A percentile compares a stretch with the other conserved stretches of the same genome.
Conservation (phyloP, 23 tunicate genomes). For the Trididemnum miniatum region DNA sequence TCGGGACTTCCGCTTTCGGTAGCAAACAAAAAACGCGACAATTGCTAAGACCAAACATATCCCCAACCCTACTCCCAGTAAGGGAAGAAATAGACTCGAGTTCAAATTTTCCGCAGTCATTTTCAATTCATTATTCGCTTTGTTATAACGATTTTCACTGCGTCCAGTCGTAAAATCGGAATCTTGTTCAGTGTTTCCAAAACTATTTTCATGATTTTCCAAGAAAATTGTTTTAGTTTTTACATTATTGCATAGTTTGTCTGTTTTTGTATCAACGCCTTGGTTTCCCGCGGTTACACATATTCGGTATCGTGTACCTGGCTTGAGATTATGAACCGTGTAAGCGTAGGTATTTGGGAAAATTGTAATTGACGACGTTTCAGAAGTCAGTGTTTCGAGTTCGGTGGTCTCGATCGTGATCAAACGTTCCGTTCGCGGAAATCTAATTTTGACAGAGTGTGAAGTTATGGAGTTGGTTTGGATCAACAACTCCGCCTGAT, state of each 20-base stretch:
- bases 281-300: conserved; percentile 46
- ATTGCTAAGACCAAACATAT: neutral
- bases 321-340: conserved; percentile 26
- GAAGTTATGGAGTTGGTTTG: conserved; percentile 35
- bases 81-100: neutral
- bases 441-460: conserved; percentile 46
- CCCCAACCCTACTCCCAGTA: neutral
- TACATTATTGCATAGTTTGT: conserved; percentile 56
- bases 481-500: conserved; percentile 22
- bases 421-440: conserved; percentile 32
- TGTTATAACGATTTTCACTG: too few relatives aligned
- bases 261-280: neutral
- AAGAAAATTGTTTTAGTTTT: conserved; percentile 11
- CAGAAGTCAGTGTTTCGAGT: conserved; percentile 7
- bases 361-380: conserved; percentile 11
- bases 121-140: neutral
- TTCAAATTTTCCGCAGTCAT: neutral
- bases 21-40: neutral
- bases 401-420: conserved; percentile 44
- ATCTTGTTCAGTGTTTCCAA: neutral
- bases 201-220: neutral
- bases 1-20: neutral
- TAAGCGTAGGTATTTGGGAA: conserved; percentile 21
- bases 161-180: neutral
- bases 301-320: conserved; percentile 49